Percentiles rank a stretch among this genome's conserved stretches.
Evolutionary conservation across 92 coral and sea anemone genomes (phyloP).

Genomic region (Phenganax stokvisi): DNA sequence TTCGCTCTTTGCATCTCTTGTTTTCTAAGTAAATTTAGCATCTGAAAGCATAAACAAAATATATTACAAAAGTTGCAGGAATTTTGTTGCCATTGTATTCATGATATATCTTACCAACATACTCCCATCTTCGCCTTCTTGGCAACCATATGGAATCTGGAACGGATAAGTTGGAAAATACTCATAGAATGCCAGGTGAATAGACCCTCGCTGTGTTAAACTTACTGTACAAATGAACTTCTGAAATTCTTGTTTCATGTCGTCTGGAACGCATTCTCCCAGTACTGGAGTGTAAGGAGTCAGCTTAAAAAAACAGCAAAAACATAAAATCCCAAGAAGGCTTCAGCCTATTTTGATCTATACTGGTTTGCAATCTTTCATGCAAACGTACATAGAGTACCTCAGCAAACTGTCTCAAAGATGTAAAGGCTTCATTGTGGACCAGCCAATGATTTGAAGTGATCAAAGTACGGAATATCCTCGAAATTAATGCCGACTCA

Average conservation of each 20-base stretch:
- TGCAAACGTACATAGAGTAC: conserved; percentile 39
- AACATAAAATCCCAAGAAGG: background rate
- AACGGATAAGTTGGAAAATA: background rate
- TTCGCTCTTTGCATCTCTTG: background rate
- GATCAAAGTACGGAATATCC: conserved; percentile 65
- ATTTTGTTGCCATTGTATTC: no score
- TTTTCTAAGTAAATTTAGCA: background rate
- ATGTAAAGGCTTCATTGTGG: conserved; percentile 70
- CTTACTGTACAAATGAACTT: conserved; percentile 32
- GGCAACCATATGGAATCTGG: conserved; percentile 22
- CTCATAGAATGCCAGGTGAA: background rate
- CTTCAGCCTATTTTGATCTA: no score
- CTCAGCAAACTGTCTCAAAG: conserved; percentile 88
- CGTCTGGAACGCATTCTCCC: conserved; percentile 93
- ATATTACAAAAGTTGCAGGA: background rate
- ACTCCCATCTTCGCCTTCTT: conserved; percentile 2
- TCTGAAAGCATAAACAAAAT: background rate
- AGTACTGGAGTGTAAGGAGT: conserved; percentile 87
- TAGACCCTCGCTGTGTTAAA: background rate
- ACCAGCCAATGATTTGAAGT: conserved; percentile 67
- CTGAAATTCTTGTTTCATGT: conserved; percentile 39
- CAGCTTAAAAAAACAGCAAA: conserved; percentile 47
- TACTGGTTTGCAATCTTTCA: background rate
- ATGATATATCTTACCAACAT: background rate
- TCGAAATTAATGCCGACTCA: conserved; percentile 44